Conservation (phyloP, 1,140 invertebrate genomes). For the Cherax destructor region DNA sequence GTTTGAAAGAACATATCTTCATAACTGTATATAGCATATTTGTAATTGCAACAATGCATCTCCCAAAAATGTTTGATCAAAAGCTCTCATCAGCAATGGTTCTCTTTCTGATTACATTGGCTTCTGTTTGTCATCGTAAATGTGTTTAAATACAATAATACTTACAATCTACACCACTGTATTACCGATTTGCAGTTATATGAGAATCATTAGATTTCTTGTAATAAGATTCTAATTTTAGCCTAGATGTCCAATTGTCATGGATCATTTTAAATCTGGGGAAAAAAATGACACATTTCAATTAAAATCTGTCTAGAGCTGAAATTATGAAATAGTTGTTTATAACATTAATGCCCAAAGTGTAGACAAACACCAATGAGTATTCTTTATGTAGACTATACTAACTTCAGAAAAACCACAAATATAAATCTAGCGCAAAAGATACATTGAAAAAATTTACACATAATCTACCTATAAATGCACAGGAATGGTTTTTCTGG, state of each 20-base stretch:
- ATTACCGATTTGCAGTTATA: conserved; percentile 20
- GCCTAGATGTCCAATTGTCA: conserved; percentile 25
- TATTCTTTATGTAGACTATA: conserved; percentile 59
- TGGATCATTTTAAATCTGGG: background rate
- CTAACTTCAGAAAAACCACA: conserved; percentile 66
- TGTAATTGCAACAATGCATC: conserved; percentile 64
- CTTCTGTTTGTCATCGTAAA: conserved; percentile 47
- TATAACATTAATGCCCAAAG: conserved; percentile 46
- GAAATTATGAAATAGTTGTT: conserved; percentile 16
- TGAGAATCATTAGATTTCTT: conserved; percentile 40
- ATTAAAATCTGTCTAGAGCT: conserved; percentile 38
- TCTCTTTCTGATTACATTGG: conserved; percentile 60
- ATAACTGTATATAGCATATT: conserved; percentile 65
- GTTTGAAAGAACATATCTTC: conserved; percentile 68
- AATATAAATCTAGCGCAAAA: conserved; percentile 58
- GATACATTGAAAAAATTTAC: conserved; percentile 27
- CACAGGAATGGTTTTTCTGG: conserved; percentile 67
- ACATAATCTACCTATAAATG: conserved; percentile 44
- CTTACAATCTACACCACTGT: conserved; percentile 43
- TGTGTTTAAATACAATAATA: conserved; percentile 59
- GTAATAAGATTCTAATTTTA: conserved; percentile 52
- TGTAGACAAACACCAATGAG: conserved; percentile 56
- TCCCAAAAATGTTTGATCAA: conserved; percentile 39
- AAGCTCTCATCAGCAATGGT: conserved; percentile 31
- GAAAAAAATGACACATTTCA: background rate